Evolutionary conservation across 2,888 invertebrate genomes (phyloP).

Genomic region (Diplazon laetatorius): DNA sequence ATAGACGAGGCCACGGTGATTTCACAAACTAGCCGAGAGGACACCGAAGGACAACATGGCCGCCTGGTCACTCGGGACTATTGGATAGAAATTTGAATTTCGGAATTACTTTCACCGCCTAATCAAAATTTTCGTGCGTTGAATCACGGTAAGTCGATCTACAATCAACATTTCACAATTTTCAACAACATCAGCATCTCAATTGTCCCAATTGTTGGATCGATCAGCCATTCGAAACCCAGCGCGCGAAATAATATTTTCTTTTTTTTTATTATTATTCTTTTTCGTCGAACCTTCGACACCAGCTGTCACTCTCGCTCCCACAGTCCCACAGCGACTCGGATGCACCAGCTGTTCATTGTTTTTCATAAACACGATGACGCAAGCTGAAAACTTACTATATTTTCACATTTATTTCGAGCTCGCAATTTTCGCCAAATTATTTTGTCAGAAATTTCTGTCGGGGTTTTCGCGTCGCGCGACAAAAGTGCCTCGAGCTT

Average conservation of each 20-base stretch:
- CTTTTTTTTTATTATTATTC: no score
- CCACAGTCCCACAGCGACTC: neutral
- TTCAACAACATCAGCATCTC: neutral
- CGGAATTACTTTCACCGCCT: slow-evolving; percentile 29
- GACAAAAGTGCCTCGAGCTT: neutral
- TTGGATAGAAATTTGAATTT: slow-evolving; percentile 61
- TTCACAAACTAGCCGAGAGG: slow-evolving; percentile 43
- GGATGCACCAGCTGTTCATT: slow-evolving; percentile 40
- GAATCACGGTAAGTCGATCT: slow-evolving; percentile 48
- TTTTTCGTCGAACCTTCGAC: slow-evolving; percentile 35
- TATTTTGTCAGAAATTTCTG: neutral
- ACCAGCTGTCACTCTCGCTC: slow-evolving; percentile 66
- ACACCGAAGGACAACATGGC: slow-evolving; percentile 65
- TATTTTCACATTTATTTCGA: neutral
- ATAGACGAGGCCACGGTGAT: slow-evolving; percentile 15
- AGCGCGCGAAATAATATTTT: slow-evolving; percentile 39
- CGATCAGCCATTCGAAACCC: slow-evolving; percentile 2
- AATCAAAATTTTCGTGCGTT: slow-evolving; percentile 20
- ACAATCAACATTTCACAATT: neutral
- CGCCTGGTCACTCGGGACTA: slow-evolving; percentile 53
- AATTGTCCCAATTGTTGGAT: neutral
- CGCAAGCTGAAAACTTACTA: neutral
- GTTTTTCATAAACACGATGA: slow-evolving; percentile 15
- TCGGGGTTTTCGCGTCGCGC: neutral
- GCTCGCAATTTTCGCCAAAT: neutral